Conservation (phyloP, 2,113 vertebrate genomes). For the Pimephales promelas region DNA sequence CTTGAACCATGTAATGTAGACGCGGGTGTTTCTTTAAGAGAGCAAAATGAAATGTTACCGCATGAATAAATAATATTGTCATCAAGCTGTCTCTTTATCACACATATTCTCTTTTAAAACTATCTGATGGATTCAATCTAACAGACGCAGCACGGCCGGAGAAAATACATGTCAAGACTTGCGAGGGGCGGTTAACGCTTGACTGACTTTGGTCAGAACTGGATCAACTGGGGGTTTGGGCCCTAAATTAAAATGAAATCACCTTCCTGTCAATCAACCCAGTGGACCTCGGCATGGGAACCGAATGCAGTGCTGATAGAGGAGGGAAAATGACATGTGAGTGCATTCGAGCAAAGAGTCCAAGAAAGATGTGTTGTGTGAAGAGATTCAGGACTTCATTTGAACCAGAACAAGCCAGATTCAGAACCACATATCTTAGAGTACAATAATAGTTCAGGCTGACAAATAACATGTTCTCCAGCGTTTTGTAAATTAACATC, state of each 20-base stretch:
- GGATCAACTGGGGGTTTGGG: slow-evolving; percentile 23
- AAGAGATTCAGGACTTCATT: background rate
- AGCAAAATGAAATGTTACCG: slow-evolving; percentile 51
- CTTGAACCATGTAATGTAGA: too few species aligned
- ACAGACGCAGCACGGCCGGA: background rate
- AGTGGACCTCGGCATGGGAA: slow-evolving; percentile 1
- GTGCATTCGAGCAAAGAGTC: background rate
- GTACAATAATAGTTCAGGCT: too few species aligned
- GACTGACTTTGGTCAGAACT: slow-evolving; percentile 25
- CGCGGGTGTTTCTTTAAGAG: background rate
- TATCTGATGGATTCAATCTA: background rate
- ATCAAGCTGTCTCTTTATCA: slow-evolving; percentile 5
- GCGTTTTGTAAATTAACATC: too few species aligned
- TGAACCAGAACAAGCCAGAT: background rate
- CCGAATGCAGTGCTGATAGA: background rate
- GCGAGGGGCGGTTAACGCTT: background rate
- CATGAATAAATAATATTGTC: slow-evolving; percentile 22
- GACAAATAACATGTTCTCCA: too few species aligned
- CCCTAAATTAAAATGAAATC: slow-evolving; percentile 12
- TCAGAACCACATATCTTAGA: background rate
- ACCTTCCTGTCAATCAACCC: slow-evolving; percentile 32
- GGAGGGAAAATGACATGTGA: background rate
- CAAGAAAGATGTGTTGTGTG: background rate
- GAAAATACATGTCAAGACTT: background rate
- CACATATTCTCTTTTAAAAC: background rate